Conservation (phyloP, 2,888 invertebrate species). For the Thysanoteuthis rhombus region DNA sequence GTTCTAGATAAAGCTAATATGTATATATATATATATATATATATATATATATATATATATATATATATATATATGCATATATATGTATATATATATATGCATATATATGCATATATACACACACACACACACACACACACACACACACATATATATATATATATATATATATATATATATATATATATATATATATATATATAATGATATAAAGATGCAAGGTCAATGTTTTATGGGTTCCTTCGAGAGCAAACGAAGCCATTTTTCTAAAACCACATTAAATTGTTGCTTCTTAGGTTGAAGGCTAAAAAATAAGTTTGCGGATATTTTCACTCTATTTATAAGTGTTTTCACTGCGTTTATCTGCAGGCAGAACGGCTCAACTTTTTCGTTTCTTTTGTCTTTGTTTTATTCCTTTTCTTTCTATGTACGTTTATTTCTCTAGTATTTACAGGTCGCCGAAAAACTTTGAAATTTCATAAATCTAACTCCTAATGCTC, state of each 20-base stretch:
- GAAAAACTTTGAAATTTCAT: neutral
- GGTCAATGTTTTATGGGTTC: neutral
- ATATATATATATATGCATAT: too few species aligned
- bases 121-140: too few species aligned
- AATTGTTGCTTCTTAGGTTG: neutral
- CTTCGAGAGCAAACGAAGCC: neutral
- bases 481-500: neutral
- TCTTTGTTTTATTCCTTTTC: neutral
- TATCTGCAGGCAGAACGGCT: neutral
- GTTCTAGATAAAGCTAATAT: too few species aligned
- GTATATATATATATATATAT: too few species aligned
- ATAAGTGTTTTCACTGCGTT: neutral
- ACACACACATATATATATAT: too few species aligned
- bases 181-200: too few species aligned
- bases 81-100: too few species aligned
- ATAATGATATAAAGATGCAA: neutral
- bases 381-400: neutral
- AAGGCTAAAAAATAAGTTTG: neutral
- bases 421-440: neutral
- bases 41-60: too few species aligned
- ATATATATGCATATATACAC: too few species aligned
- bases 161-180: too few species aligned
- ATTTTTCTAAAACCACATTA: neutral
- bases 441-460: neutral
- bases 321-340: neutral